These are phyloP conservation scores for Lithophane socia DNA, from an alignment of 2,888 invertebrate species.

Conservation along the genomic window DNA sequence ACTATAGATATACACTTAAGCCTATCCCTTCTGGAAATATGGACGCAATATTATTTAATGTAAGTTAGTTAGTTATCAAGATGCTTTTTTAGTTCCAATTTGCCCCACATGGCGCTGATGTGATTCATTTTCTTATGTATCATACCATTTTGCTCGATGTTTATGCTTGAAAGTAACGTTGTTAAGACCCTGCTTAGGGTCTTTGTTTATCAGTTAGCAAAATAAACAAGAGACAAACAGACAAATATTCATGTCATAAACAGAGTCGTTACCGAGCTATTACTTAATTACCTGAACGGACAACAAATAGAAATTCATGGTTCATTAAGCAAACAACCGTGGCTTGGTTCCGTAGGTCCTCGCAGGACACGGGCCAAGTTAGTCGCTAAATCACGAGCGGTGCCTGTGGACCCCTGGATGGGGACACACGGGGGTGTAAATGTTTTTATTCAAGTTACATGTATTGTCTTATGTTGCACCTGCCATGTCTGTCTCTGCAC, in stretches of 20 bases:
- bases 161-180: not conserved
- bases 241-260: constrained; percentile 59
- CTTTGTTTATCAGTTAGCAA: not conserved
- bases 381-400: constrained; percentile 86
- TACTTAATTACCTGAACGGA: constrained; percentile 87
- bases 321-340: constrained; percentile 87
- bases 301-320: constrained; percentile 89
- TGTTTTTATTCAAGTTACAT: too few species aligned
- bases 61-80: not conserved
- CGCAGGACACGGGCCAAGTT: constrained; percentile 86
- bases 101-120: not conserved
- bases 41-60: not conserved
- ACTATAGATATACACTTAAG: not conserved
- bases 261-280: constrained; percentile 71
- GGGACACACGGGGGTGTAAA: constrained; percentile 69
- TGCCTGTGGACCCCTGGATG: constrained; percentile 79
- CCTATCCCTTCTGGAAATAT: not conserved
- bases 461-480: too few species aligned
- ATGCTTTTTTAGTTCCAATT: not conserved
- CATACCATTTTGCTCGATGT: too few species aligned
- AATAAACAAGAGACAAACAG: constrained; percentile 15
- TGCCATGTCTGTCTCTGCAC: too few species aligned
- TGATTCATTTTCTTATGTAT: too few species aligned
- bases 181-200: not conserved
- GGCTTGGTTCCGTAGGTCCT: constrained; percentile 77